Evolutionary conservation across 2,113 vertebrate species (phyloP).

Genomic region (Hippopotamus amphibius): DNA sequence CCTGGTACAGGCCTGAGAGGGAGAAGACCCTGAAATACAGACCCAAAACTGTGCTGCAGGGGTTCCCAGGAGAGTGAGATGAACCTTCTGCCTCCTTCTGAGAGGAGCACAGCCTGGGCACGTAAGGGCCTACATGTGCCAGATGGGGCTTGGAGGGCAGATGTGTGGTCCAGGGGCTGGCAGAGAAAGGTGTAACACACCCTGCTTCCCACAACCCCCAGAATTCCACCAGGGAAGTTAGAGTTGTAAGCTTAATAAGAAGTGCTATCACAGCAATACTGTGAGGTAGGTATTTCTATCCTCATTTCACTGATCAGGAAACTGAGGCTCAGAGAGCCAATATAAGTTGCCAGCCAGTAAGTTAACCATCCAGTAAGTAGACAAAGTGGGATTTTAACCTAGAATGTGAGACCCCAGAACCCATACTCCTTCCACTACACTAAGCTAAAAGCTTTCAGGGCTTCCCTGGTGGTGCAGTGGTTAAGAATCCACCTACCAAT

Average conservation of each 20-base stretch:
- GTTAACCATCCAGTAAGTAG: not conserved
- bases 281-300: not conserved
- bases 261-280: not conserved
- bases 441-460: not conserved
- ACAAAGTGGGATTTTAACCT: not conserved
- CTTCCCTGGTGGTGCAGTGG: no score
- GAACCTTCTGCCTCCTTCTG: not conserved
- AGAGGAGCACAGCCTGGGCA: not conserved
- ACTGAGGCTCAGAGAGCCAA: not conserved
- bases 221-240: not conserved
- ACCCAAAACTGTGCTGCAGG: not conserved
- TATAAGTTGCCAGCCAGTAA: not conserved
- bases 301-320: not conserved
- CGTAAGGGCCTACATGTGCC: fast-evolving
- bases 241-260: not conserved
- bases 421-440: not conserved
- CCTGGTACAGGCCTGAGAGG: not conserved
- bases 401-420: not conserved
- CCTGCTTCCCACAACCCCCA: fast-evolving
- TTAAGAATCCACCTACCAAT: no score
- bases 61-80: not conserved
- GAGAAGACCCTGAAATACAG: no score
- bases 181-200: not conserved
- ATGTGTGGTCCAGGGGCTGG: not conserved
- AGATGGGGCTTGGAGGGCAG: not conserved